Evolutionary conservation across 2,113 vertebrate species (phyloP), one percentile per base, ranked within the genome.

Genomic region (Spheniscus mendiculus): DNA sequence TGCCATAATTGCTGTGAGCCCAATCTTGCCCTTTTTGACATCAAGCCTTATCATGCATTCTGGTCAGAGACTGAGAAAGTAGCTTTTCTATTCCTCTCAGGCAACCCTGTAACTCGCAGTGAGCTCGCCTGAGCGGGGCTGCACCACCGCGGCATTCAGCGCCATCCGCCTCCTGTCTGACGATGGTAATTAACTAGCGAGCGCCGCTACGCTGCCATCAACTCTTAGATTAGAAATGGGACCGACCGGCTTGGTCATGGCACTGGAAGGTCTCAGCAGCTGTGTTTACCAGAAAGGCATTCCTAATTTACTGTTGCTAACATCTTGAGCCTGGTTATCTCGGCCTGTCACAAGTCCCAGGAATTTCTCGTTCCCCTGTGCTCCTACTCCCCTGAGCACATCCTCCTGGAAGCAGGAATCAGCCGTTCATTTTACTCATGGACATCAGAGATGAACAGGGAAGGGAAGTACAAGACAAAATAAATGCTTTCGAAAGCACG

Each of bases 1-100:
- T 98, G 96, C 98, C 98, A 96, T 99, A 98, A 99, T 98, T 98
- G 98, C 98, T 97, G 97, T 97, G 98, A 99, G 98, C 97, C 97
- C 97, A 97, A 97, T 97, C 96, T 90, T 97, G 98, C 98, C 98
- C 98, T 98, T 98, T 98, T 93, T 98, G 98, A 99, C 98, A 98
- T 92, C 63, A 61, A 95, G 94, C 91, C 97, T 98, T 98, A 99
- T 99, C 98, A 97, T 50, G 82, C 95, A 99, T 99, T 99, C 99
- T 98, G 98, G 97, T 98, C 99, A 99, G 98, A 97, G 97, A 97
- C 96, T 97, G 98, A 96, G 97, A 97, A 97, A 98, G 98, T 88
- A 97, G 97, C 97, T 98, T 98, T 98, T 94, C 93, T 83, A 34
- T 96, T 98, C 95, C 98, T 98, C 97, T 97, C 96, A 97, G 98